phyloP scores from a whole-genome alignment of 2,888 invertebrate species.

The Dimorphilus gyrociliatus region DNA sequence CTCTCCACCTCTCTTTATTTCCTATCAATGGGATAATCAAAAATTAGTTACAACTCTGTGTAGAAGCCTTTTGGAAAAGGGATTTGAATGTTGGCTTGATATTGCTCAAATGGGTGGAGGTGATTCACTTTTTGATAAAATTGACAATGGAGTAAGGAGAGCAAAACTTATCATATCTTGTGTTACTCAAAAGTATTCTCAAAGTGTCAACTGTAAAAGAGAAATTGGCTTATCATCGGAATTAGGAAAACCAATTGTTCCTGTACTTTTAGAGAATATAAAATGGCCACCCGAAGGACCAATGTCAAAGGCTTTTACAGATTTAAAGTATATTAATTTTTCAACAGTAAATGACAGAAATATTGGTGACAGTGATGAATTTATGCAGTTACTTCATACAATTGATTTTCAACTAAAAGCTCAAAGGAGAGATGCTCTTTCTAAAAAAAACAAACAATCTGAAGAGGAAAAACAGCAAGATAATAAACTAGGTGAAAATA shows the following conservation, averaged over 20 bases:
- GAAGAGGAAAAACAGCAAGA: too few relatives aligned
- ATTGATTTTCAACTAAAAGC: too few relatives aligned
- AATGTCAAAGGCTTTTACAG: constrained; percentile 29
- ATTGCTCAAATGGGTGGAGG: constrained; percentile 36
- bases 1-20: constrained; percentile 19
- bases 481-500: too few relatives aligned
- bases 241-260: constrained; percentile 28
- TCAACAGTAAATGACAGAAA: too few relatives aligned
- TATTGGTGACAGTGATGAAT: too few relatives aligned
- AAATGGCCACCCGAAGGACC: constrained; percentile 32
- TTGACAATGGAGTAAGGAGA: constrained; percentile 25
- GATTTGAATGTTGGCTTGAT: constrained; percentile 32
- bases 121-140: constrained; percentile 30
- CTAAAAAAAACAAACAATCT: too few relatives aligned
- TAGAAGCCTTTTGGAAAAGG: constrained; percentile 27
- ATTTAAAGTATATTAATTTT: constrained; percentile 23
- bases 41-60: constrained; percentile 24
- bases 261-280: constrained; percentile 23
- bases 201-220: constrained; percentile 32
- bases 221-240: constrained; percentile 30
- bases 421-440: too few relatives aligned
- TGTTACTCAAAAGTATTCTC: constrained; percentile 26
- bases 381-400: too few relatives aligned
- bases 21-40: constrained; percentile 32
- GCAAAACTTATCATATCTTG: constrained; percentile 26